Conservation (phyloP, 2,113 vertebrate genomes). For the Chaetura pelagica region DNA sequence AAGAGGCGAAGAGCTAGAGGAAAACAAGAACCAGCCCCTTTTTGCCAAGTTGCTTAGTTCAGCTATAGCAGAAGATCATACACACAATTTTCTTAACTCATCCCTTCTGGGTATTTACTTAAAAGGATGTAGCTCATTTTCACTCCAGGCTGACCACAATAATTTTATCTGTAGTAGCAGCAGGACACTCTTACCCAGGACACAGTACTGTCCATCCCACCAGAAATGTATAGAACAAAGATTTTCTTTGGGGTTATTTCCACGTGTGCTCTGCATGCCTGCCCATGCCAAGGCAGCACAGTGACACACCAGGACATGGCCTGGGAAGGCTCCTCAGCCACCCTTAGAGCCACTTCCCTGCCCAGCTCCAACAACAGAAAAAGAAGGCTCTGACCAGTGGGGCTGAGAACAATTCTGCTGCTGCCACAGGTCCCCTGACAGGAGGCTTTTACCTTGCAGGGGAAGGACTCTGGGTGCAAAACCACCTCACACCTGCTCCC, state of each 20-base stretch:
- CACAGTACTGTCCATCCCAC: not conserved
- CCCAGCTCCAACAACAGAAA: not conserved
- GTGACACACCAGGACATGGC: not conserved
- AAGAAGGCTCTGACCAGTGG: accelerated
- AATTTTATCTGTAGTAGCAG: not conserved
- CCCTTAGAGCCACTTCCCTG: accelerated
- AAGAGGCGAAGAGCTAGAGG: not conserved
- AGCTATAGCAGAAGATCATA: not conserved
- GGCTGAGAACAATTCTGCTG: accelerated
- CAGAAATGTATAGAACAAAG: no score
- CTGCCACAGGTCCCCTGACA: accelerated
- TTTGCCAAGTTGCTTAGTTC: not conserved
- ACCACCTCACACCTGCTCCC: not conserved
- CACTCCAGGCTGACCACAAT: not conserved
- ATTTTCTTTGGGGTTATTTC: no score
- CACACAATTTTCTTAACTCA: not conserved
- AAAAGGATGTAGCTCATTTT: not conserved
- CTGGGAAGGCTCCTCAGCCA: not conserved
- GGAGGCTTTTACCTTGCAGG: not conserved
- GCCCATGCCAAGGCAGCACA: not conserved
- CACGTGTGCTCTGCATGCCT: not conserved
- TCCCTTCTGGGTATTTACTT: not conserved
- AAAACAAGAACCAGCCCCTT: not conserved
- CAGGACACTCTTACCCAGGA: not conserved
- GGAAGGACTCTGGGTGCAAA: not conserved